These are phyloP conservation scores for Hippopotamus amphibius DNA, from an alignment of 2,113 vertebrate species.

Conservation along the genomic window DNA sequence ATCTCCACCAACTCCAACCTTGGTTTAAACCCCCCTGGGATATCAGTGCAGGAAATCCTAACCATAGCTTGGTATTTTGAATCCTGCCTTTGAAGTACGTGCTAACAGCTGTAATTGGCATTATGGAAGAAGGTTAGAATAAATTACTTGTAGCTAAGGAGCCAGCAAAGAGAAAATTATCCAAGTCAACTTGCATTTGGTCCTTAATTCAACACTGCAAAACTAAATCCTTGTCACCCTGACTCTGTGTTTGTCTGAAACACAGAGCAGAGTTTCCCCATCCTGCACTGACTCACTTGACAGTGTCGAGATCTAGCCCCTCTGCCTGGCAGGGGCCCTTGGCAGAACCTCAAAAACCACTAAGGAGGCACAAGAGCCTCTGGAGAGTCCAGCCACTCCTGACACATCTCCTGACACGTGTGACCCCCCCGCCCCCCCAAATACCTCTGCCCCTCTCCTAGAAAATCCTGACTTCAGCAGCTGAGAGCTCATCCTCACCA, in stretches of 20 bases:
- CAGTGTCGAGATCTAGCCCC: background rate
- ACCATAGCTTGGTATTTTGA: background rate
- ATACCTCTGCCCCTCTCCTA: background rate
- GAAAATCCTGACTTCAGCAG: fast-evolving
- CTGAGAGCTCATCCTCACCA: background rate
- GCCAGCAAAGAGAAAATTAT: constrained; percentile 68
- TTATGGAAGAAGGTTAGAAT: constrained; percentile 54
- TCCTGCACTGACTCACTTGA: background rate
- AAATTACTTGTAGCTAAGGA: constrained; percentile 67
- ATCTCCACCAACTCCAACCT: constrained; percentile 49
- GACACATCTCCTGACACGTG: background rate
- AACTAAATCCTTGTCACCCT: constrained; percentile 60
- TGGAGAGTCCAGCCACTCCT: background rate
- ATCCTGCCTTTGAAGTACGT: constrained; percentile 63
- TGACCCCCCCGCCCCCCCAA: background rate
- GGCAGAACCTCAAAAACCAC: background rate
- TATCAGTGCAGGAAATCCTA: constrained; percentile 28
- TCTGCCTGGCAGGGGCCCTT: background rate
- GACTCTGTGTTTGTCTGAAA: background rate
- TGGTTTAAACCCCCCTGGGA: constrained; percentile 37
- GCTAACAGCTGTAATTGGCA: constrained; percentile 67
- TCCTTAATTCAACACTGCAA: constrained; percentile 54
- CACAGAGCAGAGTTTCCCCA: background rate
- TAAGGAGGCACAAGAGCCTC: background rate
- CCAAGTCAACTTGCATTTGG: constrained; percentile 63